Evolutionary conservation across 1,140 invertebrate species (phyloP), one percentile per base, ranked within the genome.

Genomic region (Brachionus koreanus): DNA sequence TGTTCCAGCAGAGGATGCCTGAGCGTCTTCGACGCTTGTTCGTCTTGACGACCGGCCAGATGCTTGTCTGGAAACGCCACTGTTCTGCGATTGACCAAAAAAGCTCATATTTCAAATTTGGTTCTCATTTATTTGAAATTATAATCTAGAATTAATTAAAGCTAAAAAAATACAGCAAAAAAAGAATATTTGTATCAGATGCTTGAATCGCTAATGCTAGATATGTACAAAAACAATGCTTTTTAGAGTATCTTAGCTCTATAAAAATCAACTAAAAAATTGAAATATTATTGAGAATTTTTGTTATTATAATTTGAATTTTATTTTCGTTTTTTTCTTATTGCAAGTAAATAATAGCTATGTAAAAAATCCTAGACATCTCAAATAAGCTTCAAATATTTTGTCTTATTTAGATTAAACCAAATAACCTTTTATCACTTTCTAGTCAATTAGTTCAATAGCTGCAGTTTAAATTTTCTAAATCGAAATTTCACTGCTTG

Each of bases 271-370:
- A 49, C 7, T 19, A 69, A n/a, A 69, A 69, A 69, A 39, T 69
- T n/a, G 35, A 69, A 69, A 69, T 39, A 39, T 37, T 69, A 69
- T 69, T 39, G 65, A 69, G 65, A 69, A 69, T 69, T 69, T 69
- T 69, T 39, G 65, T 69, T 69, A 69, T 69, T 69, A 69, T 69
- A 69, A 69, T 69, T 69, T 39, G 33, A 69, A 69, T 69, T 69
- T 69, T 69, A 19, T 69, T 69, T 69, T 65, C 29, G 29, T 65
- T 65, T 3, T 65, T 65, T 10, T 7, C 37, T 37, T 69, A 23
- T 43, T 69, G 65, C 13, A 69, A 69, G 6, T 3, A 69, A 37
- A 37, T 6, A n/a, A 37, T 39, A 69, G 65, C 37, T 39, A 69
- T 69, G 16, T 57, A 25, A 69, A 69, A 10, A 69, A 69, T 69